Base-by-base conservation (phyloP, 2,113 vertebrate genomes). In the Genyomyrus donnyi region DNA sequence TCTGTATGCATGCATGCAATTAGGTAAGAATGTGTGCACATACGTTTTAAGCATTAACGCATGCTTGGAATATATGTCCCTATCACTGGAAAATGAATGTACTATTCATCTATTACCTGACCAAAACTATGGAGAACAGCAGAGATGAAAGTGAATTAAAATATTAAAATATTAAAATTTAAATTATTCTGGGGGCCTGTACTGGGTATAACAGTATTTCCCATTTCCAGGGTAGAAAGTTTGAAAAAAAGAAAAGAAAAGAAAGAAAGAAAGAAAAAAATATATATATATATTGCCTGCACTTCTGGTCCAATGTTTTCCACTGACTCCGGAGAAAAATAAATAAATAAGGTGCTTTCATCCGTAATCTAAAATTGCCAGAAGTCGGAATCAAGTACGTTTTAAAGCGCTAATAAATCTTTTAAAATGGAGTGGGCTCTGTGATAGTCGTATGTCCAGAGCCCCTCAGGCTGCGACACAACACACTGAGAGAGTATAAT, bases 341-440 rank as follows among this genome's bases (percentile, higher is more conserved):
- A 80, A 80, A 80, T 77, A 80, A 80, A 80, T 42, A 80, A 80
- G 17, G 70, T 31, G 70, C 31, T 80, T 80, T 80, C 74, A 80
- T 80, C 74, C 74, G 35, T 80, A 80, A 80, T 80, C 74, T 80
- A 80, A 80, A 80, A 80, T 80, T 80, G 74, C 74, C 74, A 80
- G 74, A 80, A 80, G 31, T 80, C 74, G 74, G 74, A 80, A 80
- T 80, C 74, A 39, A 80, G 74, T 42, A 10, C 74, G 74, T 80
- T 80, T 80, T 39, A 80, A 80, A 80, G 74, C 31, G 0, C 35
- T 80, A 80, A 80, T 80, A 80, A 80, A 80, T 80, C 74, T 80
- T 80, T 80, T 35, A 80, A 80, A 80, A 80, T 80, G 74, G 74
- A 80, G 39, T 80, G 70, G 27, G 31, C 31, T 77, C 70, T 39